Conservation (phyloP, 2,797 vertebrate genomes). For the Pipistrellus kuhlii region DNA sequence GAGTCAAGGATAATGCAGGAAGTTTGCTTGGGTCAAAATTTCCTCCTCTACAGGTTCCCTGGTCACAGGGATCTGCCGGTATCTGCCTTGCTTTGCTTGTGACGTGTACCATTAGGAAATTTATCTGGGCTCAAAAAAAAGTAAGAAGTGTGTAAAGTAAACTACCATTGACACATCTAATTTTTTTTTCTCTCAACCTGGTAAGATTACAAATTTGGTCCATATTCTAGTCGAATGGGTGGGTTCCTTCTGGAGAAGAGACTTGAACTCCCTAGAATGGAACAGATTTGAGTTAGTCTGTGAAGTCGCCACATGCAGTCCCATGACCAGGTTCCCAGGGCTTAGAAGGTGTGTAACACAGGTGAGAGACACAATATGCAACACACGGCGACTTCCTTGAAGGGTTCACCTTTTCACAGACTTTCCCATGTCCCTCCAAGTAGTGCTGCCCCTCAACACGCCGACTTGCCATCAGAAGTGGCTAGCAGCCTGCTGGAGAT, state of each 20-base stretch:
- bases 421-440: neutral
- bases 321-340: neutral
- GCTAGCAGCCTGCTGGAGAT: conserved; percentile 52
- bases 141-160: neutral
- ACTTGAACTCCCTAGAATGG: neutral
- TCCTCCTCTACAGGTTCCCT: neutral
- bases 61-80: neutral
- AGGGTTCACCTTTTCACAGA: neutral
- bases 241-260: neutral
- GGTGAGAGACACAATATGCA: neutral
- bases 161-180: neutral
- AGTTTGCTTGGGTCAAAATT: neutral
- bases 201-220: neutral
- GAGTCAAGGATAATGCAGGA: neutral
- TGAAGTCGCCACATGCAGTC: neutral
- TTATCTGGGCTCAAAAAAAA: neutral
- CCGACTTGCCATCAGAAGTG: conserved; percentile 24
- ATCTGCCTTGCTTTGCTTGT: conserved; percentile 20
- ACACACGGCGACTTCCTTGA: neutral
- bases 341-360: neutral
- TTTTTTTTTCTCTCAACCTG: neutral
- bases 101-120: neutral
- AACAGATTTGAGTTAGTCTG: neutral
- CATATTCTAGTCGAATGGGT: neutral
- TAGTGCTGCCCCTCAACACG: neutral